Percentiles rank a stretch among this genome's conserved stretches.
phyloP scores from a whole-genome alignment of 2,888 invertebrate species.

The Palloptera scutellata region DNA sequence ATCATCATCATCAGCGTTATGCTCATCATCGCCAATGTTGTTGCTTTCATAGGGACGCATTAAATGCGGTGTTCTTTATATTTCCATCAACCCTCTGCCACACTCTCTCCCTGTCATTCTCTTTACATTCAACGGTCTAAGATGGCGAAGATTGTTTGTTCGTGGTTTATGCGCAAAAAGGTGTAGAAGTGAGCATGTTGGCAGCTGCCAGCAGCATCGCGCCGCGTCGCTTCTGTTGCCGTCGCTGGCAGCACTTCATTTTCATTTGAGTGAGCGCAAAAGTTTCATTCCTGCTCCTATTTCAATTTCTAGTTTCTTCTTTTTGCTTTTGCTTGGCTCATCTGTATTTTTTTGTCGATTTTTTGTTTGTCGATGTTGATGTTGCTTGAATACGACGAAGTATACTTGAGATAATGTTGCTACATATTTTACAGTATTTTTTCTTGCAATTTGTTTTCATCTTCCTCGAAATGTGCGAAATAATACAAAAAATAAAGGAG shows the following conservation, averaged over 20 bases:
- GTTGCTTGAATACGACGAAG: too few relatives aligned
- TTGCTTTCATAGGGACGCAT: background rate
- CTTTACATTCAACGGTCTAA: too few relatives aligned
- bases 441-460: constrained; percentile 3
- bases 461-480: background rate
- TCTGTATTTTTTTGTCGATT: background rate
- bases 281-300: background rate
- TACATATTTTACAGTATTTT: constrained; percentile 4
- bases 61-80: background rate
- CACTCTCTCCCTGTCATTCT: too few relatives aligned
- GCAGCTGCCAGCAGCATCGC: background rate
- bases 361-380: too few relatives aligned
- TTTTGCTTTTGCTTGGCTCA: background rate
- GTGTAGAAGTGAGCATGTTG: background rate
- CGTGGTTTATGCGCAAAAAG: too few relatives aligned
- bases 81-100: background rate
- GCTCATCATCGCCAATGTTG: too few relatives aligned
- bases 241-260: constrained; percentile 14
- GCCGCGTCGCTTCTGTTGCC: background rate
- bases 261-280: background rate
- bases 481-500: background rate
- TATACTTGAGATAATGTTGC: constrained; percentile 16
- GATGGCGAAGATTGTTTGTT: too few relatives aligned
- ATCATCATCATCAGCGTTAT: too few relatives aligned
- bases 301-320: background rate